Conservation (phyloP, 2,113 vertebrate genomes). For the Myrmecophaga tridactyla region DNA sequence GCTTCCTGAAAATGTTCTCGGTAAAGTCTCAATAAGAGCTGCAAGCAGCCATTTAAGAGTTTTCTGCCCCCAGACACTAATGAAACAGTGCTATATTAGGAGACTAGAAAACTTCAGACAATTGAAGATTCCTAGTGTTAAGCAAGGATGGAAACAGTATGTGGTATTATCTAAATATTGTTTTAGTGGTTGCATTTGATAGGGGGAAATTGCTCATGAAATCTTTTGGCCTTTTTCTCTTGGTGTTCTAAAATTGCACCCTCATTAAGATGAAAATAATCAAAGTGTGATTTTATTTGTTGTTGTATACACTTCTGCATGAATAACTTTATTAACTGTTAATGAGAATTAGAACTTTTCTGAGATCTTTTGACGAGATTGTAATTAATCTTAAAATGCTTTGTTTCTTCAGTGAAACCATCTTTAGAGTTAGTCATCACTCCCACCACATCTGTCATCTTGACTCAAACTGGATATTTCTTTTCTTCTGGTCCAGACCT, state of each 20-base stretch:
- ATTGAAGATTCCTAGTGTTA: background rate
- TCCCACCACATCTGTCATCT: too few species aligned
- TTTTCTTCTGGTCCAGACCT: too few species aligned
- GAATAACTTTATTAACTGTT: too few species aligned
- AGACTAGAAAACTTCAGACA: background rate
- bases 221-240: background rate
- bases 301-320: too few species aligned
- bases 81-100: background rate
- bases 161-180: background rate
- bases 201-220: background rate
- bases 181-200: background rate
- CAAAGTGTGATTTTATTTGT: too few species aligned
- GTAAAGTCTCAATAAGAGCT: background rate
- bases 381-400: slow-evolving; percentile 74
- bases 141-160: background rate
- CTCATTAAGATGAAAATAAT: background rate
- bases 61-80: background rate
- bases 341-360: too few species aligned
- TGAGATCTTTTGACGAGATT: slow-evolving; percentile 83
- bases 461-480: too few species aligned
- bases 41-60: background rate
- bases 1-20: background rate
- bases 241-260: background rate
- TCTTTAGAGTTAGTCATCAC: too few species aligned
- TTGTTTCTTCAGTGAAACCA: too few species aligned